These are phyloP conservation scores for Prenolepis imparis DNA, from an alignment of 2,888 invertebrate species.

Conservation along the genomic window DNA sequence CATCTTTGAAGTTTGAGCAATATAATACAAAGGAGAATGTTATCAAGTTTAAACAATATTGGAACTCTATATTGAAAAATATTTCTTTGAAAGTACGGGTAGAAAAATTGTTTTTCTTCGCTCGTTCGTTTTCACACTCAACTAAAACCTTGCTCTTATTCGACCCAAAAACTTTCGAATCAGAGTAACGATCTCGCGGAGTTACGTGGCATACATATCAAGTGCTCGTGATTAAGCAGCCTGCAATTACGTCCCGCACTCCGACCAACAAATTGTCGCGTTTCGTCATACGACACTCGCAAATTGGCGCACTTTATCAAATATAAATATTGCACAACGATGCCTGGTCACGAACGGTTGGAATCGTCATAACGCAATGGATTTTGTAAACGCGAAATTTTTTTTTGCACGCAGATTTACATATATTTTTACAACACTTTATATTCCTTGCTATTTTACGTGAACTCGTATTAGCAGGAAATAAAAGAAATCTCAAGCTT, in stretches of 20 bases:
- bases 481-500: background rate
- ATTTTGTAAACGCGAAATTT: slow-evolving; percentile 18
- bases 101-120: background rate
- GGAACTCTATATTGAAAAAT: background rate
- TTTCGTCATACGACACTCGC: background rate
- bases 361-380: slow-evolving; percentile 10
- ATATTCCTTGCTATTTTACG: slow-evolving; percentile 18
- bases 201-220: slow-evolving; percentile 39
- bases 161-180: slow-evolving; percentile 25
- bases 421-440: background rate
- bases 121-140: background rate
- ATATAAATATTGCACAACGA: slow-evolving; percentile 12
- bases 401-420: background rate
- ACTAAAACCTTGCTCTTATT: background rate
- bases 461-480: background rate
- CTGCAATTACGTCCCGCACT: slow-evolving; percentile 26
- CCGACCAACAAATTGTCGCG: slow-evolving; percentile 19
- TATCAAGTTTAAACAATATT: background rate
- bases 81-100: background rate
- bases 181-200: slow-evolving; percentile 12
- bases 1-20: background rate
- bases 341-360: slow-evolving; percentile 41
- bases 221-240: slow-evolving; percentile 36
- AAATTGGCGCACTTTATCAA: slow-evolving; percentile 18
- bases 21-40: background rate